Base-by-base conservation (phyloP, 1,140 invertebrate species). In the Ceratosolen solmsi region DNA sequence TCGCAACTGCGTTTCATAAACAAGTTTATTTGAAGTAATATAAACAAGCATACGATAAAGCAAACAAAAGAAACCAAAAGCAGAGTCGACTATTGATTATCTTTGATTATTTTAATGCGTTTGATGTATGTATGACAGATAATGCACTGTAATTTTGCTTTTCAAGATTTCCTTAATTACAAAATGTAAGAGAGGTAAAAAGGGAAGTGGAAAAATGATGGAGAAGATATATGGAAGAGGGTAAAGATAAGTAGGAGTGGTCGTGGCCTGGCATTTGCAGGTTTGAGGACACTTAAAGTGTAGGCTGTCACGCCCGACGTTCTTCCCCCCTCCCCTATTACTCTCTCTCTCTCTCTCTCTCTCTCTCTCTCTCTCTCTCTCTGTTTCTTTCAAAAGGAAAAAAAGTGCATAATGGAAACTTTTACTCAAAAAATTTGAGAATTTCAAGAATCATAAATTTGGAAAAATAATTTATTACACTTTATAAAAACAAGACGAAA, bases 321-420 rank as follows among this genome's bases (percentile, higher is more conserved):
- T 63, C 60, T 36, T 11, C 1, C 15, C n/a, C n/a, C n/a, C n/a
- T n/a, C n/a, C n/a, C n/a, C n/a, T n/a, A n/a, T n/a, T n/a, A n/a
- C n/a, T n/a, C n/a, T n/a, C n/a, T n/a, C n/a, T n/a, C n/a, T n/a
- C n/a, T n/a, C n/a, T n/a, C n/a, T n/a, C n/a, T n/a, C n/a, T n/a
- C n/a, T n/a, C n/a, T n/a, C n/a, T n/a, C n/a, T n/a, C n/a, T n/a
- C n/a, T n/a, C n/a, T n/a, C n/a, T n/a, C n/a, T n/a, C n/a, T n/a
- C n/a, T n/a, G n/a, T n/a, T n/a, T n/a, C n/a, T n/a, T n/a, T n/a
- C n/a, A n/a, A n/a, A n/a, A n/a, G n/a, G 15, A 27, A 33, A 54
- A 54, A 30, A 22, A 54, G 27, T 54, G 46, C 71, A 73, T 73
- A 73, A 73, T 56, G 46, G 30, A 68, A 68, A 38, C 63, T 38